phyloP scores from a whole-genome alignment of 2,888 invertebrate genomes.

The Philonicus albiceps region DNA sequence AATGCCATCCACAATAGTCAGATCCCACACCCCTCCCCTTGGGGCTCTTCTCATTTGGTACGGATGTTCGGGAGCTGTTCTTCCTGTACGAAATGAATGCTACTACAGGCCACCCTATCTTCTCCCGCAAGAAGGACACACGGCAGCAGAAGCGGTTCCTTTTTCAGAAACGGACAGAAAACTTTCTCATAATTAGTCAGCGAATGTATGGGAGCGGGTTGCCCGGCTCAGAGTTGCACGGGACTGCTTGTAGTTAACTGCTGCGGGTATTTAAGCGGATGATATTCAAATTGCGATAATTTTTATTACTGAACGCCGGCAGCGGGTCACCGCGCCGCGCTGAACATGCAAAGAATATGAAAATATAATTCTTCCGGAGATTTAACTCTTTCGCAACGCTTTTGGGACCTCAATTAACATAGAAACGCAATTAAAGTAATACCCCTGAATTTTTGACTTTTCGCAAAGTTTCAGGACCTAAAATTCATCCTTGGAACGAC shows the following conservation, averaged over 20 bases:
- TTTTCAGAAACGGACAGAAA: constrained; percentile 12
- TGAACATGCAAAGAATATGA: constrained; percentile 41
- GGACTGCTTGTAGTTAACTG: constrained; percentile 12
- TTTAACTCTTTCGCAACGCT: background rate
- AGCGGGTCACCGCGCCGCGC: background rate
- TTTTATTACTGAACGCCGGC: constrained; percentile 31
- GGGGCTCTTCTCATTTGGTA: background rate
- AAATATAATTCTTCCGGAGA: constrained; percentile 37
- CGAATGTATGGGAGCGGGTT: constrained; percentile 13
- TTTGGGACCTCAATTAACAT: constrained; percentile 25
- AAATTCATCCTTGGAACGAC: background rate
- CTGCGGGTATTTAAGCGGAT: constrained; percentile 31
- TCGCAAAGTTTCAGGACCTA: background rate
- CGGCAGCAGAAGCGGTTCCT: constrained; percentile 2
- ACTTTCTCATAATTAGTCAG: constrained; percentile 41
- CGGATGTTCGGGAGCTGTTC: constrained; percentile 13
- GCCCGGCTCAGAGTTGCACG: background rate
- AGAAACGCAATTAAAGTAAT: constrained; percentile 42
- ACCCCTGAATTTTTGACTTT: constrained; percentile 34
- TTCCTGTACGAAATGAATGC: constrained; percentile 10
- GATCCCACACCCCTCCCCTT: background rate
- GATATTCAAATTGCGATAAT: constrained; percentile 41
- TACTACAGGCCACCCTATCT: background rate
- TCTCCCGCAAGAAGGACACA: constrained; percentile 16
- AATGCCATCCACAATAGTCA: constrained; percentile 17